Conservation (phyloP, 2,888 invertebrate genomes). For the Meiosimyza platycephala region DNA sequence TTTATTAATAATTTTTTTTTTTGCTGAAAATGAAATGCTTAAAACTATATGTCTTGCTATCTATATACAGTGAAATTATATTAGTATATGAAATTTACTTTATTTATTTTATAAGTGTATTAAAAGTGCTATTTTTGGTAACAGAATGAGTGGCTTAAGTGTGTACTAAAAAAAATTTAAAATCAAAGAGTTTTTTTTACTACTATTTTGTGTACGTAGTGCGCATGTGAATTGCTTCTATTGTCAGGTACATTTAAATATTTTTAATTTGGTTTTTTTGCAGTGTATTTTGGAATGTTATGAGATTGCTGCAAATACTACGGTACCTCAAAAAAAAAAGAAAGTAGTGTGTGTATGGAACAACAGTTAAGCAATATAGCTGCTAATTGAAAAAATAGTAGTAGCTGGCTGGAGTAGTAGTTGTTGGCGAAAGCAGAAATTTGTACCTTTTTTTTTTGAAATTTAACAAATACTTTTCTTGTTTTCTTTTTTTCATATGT, state of each 20-base stretch:
- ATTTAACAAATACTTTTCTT: background rate
- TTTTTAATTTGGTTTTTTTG: conserved; percentile 5
- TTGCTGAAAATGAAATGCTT: conserved; percentile 15
- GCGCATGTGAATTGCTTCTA: conserved; percentile 43
- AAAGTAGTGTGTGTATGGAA: too few species aligned
- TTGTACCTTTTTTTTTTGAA: background rate
- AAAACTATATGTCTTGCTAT: background rate
- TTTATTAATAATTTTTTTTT: conserved; percentile 8
- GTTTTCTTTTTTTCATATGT: background rate
- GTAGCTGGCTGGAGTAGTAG: background rate
- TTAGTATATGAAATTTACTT: background rate
- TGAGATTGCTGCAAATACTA: background rate
- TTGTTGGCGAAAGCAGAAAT: conserved; percentile 2
- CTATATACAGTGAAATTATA: conserved; percentile 23
- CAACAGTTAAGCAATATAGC: too few species aligned
- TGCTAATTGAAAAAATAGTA: background rate
- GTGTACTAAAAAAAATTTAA: too few species aligned
- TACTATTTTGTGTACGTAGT: background rate
- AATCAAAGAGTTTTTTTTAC: background rate
- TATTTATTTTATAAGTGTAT: background rate
- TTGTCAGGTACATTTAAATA: conserved; percentile 47
- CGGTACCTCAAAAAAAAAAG: too few species aligned
- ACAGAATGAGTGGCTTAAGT: too few species aligned
- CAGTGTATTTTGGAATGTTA: background rate
- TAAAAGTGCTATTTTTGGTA: too few species aligned